Evolutionary conservation across 1,140 invertebrate genomes (phyloP).

Genomic region (Spodoptera frugiperda): DNA sequence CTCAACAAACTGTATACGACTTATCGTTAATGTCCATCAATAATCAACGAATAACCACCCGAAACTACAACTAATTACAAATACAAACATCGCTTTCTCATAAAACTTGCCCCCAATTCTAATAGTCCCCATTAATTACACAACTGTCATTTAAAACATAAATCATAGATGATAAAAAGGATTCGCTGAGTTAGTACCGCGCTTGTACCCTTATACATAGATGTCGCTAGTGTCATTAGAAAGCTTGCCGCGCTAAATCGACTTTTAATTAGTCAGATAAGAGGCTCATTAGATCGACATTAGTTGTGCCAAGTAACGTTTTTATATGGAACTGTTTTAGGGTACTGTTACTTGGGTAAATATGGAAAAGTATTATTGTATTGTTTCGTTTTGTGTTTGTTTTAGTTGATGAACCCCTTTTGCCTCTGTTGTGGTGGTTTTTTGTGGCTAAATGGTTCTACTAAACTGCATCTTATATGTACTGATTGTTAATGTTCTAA

Average conservation of each 20-base stretch:
- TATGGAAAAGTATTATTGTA: neutral
- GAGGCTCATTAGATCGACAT: conserved; percentile 78
- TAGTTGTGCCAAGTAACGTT: conserved; percentile 76
- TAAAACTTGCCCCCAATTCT: conserved; percentile 35
- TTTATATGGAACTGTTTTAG: conserved; percentile 61
- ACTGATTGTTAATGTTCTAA: too few relatives aligned
- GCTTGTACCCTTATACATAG: conserved; percentile 57
- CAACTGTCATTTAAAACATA: conserved; percentile 65
- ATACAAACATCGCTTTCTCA: conserved; percentile 34
- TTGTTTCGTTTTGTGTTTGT: too few relatives aligned
- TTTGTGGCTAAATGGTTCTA: too few relatives aligned
- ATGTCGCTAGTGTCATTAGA: conserved; percentile 63
- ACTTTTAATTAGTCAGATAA: conserved; percentile 85
- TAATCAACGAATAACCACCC: conserved; percentile 16
- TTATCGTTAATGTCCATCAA: conserved; percentile 41
- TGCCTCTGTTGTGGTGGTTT: too few relatives aligned
- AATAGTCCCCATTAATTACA: conserved; percentile 57
- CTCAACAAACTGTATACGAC: conserved; percentile 19
- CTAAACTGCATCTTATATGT: too few relatives aligned
- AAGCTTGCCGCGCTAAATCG: conserved; percentile 75
- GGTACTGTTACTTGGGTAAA: conserved; percentile 46
- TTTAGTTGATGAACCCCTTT: too few relatives aligned
- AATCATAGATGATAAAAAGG: conserved; percentile 71
- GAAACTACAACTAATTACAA: conserved; percentile 13
- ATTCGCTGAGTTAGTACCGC: conserved; percentile 63